Evolutionary conservation across 64 coral and sea anemone genomes (phyloP).

Genomic region (Actinia tenebrosa): DNA sequence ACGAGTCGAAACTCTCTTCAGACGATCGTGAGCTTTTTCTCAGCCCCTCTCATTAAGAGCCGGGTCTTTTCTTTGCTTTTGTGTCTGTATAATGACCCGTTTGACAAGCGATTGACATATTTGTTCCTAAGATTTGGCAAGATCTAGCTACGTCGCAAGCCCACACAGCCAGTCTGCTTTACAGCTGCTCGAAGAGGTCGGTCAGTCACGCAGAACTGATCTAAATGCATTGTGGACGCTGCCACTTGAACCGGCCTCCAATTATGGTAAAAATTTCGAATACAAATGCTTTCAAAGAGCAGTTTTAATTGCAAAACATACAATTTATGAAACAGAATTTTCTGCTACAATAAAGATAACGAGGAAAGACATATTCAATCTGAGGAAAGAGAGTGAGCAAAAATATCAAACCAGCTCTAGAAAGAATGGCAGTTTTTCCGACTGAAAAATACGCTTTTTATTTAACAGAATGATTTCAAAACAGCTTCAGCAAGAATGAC

Average conservation of each 20-base stretch:
- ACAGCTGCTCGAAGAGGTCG: not conserved
- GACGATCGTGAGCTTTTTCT: not conserved
- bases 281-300: no score
- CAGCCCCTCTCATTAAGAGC: not conserved
- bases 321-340: no score
- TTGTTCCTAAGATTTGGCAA: not conserved
- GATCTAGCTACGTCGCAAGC: not conserved
- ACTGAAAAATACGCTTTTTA: no score
- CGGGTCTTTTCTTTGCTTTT: not conserved
- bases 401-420: no score
- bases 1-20: not conserved
- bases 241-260: no score
- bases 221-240: not conserved
- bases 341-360: no score
- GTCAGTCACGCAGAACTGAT: not conserved
- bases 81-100: not conserved
- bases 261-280: no score
- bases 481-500: not conserved
- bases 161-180: not conserved
- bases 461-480: no score
- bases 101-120: slow-evolving; percentile 9
- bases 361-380: no score
- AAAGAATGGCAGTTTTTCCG: no score
- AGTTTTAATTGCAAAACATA: no score
- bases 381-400: no score